A percentile compares a stretch with the other conserved stretches of the same genome.
These are phyloP conservation scores for Periparus ater DNA, from an alignment of 2,797 vertebrate species.

Conservation along the genomic window DNA sequence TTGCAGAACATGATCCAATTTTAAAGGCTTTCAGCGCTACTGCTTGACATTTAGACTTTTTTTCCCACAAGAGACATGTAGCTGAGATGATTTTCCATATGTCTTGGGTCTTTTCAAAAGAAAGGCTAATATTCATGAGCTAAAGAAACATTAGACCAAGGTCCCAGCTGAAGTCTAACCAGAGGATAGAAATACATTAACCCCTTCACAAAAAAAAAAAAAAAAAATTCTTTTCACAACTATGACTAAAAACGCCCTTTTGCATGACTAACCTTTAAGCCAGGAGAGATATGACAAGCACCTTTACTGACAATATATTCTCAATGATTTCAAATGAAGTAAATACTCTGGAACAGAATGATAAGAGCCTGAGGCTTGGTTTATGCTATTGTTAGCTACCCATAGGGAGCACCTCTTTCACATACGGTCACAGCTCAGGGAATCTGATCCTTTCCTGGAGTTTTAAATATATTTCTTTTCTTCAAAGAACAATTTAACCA, in stretches of 20 bases:
- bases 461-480: not conserved
- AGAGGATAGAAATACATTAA: not conserved
- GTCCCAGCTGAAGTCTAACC: not conserved
- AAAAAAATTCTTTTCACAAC: not conserved
- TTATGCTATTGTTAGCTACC: not conserved
- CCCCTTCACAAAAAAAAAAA: not conserved
- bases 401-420: not conserved
- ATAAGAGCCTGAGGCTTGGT: not conserved
- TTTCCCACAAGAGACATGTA: not conserved
- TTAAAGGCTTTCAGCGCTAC: not conserved
- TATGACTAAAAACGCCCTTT: not conserved
- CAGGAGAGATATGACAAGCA: not conserved
- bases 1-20: not conserved
- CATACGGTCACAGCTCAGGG: not conserved
- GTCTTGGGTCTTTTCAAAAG: not conserved
- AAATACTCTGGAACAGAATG: slow-evolving; percentile 21
- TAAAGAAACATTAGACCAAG: not conserved
- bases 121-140: slow-evolving; percentile 4
- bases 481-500: not conserved
- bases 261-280: slow-evolving; percentile 23
- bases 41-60: not conserved
- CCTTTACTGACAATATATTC: not conserved
- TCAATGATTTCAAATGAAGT: not conserved
- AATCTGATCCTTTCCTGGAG: not conserved
- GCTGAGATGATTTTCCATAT: not conserved